Conservation (phyloP, 2,888 invertebrate genomes). For the Drosophila kuntzei region DNA sequence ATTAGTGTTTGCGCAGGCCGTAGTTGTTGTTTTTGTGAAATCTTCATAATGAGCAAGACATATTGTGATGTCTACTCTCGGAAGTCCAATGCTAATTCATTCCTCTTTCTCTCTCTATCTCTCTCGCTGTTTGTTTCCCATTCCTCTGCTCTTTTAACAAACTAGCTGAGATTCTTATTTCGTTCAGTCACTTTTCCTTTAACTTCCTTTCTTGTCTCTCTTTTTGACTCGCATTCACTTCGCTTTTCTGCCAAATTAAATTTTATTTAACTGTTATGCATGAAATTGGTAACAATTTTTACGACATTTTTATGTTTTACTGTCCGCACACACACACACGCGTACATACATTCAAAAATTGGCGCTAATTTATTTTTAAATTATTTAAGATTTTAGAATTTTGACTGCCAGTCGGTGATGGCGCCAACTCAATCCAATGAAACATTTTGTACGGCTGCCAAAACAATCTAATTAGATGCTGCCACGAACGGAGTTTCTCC, state of each 20-base stretch:
- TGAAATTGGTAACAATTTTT: constrained; percentile 68
- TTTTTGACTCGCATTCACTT: constrained; percentile 40
- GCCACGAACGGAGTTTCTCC: constrained; percentile 28
- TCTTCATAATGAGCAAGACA: constrained; percentile 48
- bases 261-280: constrained; percentile 77
- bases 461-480: constrained; percentile 73
- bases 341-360: constrained; percentile 39
- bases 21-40: constrained; percentile 42
- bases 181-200: constrained; percentile 45
- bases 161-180: constrained; percentile 42
- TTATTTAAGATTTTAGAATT: constrained; percentile 79
- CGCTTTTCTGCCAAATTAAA: constrained; percentile 74
- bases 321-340: constrained; percentile 32
- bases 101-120: neutral
- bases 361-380: constrained; percentile 78
- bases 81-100: constrained; percentile 18
- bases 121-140: neutral
- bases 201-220: constrained; percentile 19
- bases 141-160: neutral
- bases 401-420: constrained; percentile 49
- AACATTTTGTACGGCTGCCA: constrained; percentile 48
- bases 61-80: constrained; percentile 31
- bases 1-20: constrained; percentile 15
- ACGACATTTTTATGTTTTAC: constrained; percentile 54
- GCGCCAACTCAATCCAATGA: constrained; percentile 25